These are phyloP conservation scores for Eidolon helvum DNA, from an alignment of 2,113 vertebrate genomes.

Conservation along the genomic window DNA sequence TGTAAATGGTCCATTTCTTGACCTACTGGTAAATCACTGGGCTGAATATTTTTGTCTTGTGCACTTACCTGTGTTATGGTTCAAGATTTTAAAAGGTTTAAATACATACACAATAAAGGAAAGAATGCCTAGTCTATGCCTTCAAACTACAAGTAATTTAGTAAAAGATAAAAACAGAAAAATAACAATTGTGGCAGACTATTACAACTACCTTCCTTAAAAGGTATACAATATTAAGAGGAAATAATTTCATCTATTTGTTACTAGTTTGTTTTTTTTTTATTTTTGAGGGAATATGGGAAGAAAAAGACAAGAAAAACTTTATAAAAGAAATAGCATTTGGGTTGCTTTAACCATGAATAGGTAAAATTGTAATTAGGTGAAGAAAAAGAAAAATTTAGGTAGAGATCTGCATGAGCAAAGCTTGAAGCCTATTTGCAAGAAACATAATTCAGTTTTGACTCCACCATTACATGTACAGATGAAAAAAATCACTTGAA, in stretches of 20 bases:
- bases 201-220: neutral
- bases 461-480: neutral
- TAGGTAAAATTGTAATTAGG: neutral
- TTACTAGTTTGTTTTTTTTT: neutral
- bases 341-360: neutral
- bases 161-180: neutral
- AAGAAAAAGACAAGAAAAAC: neutral
- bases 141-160: neutral
- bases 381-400: neutral
- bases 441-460: neutral
- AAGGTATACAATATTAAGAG: neutral
- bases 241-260: neutral
- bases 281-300: neutral
- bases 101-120: neutral
- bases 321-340: neutral
- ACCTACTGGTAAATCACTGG: neutral
- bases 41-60: neutral
- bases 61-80: neutral
- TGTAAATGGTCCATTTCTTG: neutral
- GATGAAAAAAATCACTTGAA: neutral
- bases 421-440: neutral
- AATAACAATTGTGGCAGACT: neutral
- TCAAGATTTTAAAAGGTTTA: conserved; percentile 19
- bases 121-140: neutral
- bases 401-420: neutral